These are phyloP conservation scores for Agriotes lineatus DNA, from an alignment of 2,888 invertebrate genomes.

Conservation along the genomic window DNA sequence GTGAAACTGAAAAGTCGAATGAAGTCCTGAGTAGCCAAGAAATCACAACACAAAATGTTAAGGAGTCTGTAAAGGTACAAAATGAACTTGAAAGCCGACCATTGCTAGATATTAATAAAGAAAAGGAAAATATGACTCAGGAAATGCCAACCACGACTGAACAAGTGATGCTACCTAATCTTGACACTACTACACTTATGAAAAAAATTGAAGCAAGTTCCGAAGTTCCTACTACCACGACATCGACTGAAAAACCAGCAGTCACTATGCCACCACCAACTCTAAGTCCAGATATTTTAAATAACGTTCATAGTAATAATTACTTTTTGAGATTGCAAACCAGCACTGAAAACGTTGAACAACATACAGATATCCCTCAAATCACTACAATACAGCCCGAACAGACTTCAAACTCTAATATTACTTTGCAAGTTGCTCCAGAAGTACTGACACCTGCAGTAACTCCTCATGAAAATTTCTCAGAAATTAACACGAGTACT, in stretches of 20 bases:
- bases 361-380: slow-evolving; percentile 5
- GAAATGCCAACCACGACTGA: neutral
- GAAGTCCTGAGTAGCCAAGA: slow-evolving; percentile 34
- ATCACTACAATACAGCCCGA: neutral
- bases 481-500: slow-evolving; percentile 33
- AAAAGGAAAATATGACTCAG: neutral
- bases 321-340: slow-evolving; percentile 50
- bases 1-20: slow-evolving; percentile 29
- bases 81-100: neutral
- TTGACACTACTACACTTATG: neutral
- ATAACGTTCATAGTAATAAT: slow-evolving; percentile 60
- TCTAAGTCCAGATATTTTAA: slow-evolving; percentile 57
- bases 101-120: neutral
- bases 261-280: slow-evolving; percentile 18
- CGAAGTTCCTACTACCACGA: neutral
- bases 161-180: neutral
- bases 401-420: too few relatives aligned
- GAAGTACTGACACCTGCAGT: neutral
- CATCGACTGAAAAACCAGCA: neutral
- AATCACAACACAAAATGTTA: neutral
- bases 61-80: neutral
- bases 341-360: slow-evolving; percentile 19
- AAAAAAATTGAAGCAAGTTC: neutral
- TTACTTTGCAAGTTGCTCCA: neutral
- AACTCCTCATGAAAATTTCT: neutral